These are phyloP conservation scores for Philonicus albiceps DNA, from an alignment of 2,888 invertebrate genomes.

Conservation along the genomic window DNA sequence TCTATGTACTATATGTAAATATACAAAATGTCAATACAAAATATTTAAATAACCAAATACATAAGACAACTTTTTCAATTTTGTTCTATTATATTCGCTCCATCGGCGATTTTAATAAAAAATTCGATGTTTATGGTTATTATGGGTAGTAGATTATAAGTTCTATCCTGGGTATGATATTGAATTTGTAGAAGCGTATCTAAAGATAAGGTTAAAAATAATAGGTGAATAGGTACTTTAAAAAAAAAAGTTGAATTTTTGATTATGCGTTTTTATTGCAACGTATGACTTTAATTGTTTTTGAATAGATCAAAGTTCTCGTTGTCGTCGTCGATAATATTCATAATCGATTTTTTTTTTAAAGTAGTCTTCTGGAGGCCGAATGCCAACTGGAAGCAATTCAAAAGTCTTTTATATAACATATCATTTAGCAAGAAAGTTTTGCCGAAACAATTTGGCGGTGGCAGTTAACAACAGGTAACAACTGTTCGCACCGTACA, in stretches of 20 bases:
- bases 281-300: background rate
- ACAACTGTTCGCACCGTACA: background rate
- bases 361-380: background rate
- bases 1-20: background rate
- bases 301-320: background rate
- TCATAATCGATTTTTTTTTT: background rate
- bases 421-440: background rate
- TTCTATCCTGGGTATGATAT: too few relatives aligned
- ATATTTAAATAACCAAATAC: background rate
- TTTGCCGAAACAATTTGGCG: background rate
- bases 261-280: background rate
- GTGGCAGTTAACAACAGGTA: background rate
- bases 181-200: background rate
- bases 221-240: too few relatives aligned
- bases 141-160: too few relatives aligned
- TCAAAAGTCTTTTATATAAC: background rate
- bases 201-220: background rate
- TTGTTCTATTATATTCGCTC: too few relatives aligned
- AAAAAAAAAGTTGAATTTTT: too few relatives aligned
- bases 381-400: background rate
- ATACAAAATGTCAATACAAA: background rate
- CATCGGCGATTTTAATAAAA: too few relatives aligned
- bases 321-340: background rate
- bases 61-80: background rate
- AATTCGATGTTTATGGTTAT: too few relatives aligned